phyloP scores from a whole-genome alignment of 1,140 invertebrate genomes.

The Rhagoletis pomonella region DNA sequence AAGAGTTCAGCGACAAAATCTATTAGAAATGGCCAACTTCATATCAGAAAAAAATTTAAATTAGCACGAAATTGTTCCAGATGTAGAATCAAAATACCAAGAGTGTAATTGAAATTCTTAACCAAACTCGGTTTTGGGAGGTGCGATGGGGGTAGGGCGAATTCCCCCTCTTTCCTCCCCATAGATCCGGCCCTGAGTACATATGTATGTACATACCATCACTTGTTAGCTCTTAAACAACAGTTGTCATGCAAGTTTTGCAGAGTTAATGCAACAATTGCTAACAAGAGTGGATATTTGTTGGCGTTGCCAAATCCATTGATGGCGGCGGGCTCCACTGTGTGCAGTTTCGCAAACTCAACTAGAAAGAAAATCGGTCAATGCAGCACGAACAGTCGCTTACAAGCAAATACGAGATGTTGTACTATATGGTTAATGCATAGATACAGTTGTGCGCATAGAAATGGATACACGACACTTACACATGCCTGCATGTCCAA shows the following conservation, averaged over 20 bases:
- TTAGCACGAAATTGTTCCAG: too few species aligned
- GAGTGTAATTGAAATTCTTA: too few species aligned
- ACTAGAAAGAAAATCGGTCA: slow-evolving; percentile 23
- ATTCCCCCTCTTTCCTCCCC: not conserved
- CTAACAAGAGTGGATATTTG: not conserved
- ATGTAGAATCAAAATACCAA: too few species aligned
- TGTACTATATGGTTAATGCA: too few species aligned
- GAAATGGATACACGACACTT: not conserved
- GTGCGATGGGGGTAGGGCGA: too few species aligned
- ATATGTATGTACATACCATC: not conserved
- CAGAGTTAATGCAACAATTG: not conserved
- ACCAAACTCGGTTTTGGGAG: too few species aligned
- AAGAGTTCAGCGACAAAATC: too few species aligned
- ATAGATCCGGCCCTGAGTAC: not conserved
- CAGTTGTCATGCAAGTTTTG: slow-evolving; percentile 44
- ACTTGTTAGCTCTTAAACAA: not conserved
- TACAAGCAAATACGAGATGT: not conserved
- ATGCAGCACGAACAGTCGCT: not conserved
- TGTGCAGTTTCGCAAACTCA: slow-evolving; percentile 31
- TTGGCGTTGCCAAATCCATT: not conserved
- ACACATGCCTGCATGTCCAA: too few species aligned
- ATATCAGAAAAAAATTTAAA: too few species aligned
- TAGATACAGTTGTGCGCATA: not conserved
- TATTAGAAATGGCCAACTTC: too few species aligned
- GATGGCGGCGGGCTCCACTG: slow-evolving; percentile 9